Evolutionary conservation across 2,888 invertebrate species (phyloP), one percentile per base, ranked within the genome.

Genomic region (Cephus runcator): DNA sequence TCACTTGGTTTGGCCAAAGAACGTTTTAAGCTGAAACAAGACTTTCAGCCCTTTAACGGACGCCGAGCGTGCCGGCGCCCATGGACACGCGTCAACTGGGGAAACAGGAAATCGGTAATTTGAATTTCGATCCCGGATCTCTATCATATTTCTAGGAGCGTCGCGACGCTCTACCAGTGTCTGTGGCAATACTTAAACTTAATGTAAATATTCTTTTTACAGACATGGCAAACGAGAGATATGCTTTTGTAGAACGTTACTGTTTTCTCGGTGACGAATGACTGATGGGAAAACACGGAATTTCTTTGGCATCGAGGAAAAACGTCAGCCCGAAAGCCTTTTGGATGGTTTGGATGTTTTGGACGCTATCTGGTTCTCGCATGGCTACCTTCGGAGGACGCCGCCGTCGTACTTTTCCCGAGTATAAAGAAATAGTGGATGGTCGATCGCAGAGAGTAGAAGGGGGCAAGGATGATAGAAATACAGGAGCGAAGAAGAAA

Each of bases 1-100:
- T 79, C 35, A 76, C 77, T 36, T 79, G 76, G 77, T 81, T 81
- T 79, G 73, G 76, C 74, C 77, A 80, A 73, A 75, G 75, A 56
- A 56, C 56, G 56, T 56, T 56, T 56, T 56, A 23, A 23, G 9
- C 23, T 56, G 9, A 56, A 56, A 56, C 56, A 1, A 1, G 56
- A 56, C 9, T 56, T 23, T 56, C 56, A 56, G 23, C 56, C 23
- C 56, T 23, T 9, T 56, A 23, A 23, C 23, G 56, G 6, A 23
- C 56, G 56, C 56, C 56, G 23, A 56, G 9, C 56, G 56, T 56
- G 9, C 23, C 56, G 56, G 15, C 56, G 56, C 23, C 56, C 23
- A 56, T 56, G 56, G 56, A 56, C 40, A 56, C 40, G 40, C 56
- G 56, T 56, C 23, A 9, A 56, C 56, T 23, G 56, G 2, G 23